These are phyloP conservation scores for Sylvietta virens DNA, from an alignment of 2,113 vertebrate genomes.

Conservation along the genomic window DNA sequence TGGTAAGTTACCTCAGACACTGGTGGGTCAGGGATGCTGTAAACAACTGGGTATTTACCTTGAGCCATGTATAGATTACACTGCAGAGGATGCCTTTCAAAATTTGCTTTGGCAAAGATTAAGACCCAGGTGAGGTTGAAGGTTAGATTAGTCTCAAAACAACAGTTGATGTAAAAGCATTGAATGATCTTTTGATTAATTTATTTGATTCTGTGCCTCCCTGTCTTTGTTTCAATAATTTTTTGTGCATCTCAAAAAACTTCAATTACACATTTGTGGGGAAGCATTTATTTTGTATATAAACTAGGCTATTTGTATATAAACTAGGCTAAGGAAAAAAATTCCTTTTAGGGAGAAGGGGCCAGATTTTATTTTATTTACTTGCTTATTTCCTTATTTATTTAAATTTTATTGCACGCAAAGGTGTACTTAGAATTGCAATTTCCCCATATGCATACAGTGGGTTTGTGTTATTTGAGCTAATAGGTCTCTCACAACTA, in stretches of 20 bases:
- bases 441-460: not conserved
- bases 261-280: not conserved
- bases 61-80: not conserved
- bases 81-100: not conserved
- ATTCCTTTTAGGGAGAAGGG: not conserved
- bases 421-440: not conserved
- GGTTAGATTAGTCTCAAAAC: not conserved
- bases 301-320: not conserved
- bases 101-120: not conserved
- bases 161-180: not conserved
- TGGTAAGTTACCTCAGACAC: slow-evolving; percentile 24
- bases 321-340: not conserved
- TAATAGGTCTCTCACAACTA: not conserved
- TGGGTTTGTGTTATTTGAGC: not conserved
- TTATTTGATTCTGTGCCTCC: not conserved
- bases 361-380: not conserved
- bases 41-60: slow-evolving; percentile 14
- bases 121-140: not conserved
- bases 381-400: not conserved
- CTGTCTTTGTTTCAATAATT: not conserved
- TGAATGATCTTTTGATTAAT: not conserved
- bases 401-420: not conserved
- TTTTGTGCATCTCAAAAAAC: not conserved
- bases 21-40: not conserved
- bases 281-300: not conserved